Base-by-base conservation (phyloP, 2,888 invertebrate species). In the Bellardia pandia region DNA sequence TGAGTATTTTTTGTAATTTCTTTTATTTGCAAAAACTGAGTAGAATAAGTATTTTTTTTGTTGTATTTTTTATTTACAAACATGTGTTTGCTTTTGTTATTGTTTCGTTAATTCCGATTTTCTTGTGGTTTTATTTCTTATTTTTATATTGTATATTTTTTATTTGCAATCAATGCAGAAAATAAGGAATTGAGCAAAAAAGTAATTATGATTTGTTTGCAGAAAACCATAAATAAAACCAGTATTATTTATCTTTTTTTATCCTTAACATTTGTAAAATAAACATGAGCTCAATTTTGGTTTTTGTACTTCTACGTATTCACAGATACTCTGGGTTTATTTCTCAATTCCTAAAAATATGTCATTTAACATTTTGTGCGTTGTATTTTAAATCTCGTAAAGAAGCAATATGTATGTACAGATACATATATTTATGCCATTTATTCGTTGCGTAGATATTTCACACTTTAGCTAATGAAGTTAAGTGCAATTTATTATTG, bases 1-100 rank as follows among this genome's bases (percentile, higher is more conserved):
- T 48, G 62, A 69, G 58, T 30, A 48, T 60, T 60, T 74, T 6
- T 13, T 58, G n/a, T 16, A 2, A 16, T 13, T 45, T 33, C 30
- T 16, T 11, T 6, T 37, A 4, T 62, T 62, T 71, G 11, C 64
- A 30, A 51, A 74, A 66, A 68, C 23, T 62, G 45, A 45, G 40
- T 9, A 60, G n/a, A n/a, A 30, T 58, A 16, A 45, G n/a, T 11
- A 2, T 14, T 51, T 40, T 77, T 60, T 14, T 33, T 33, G 30
- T 30, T 30, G 23, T 9, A 56, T 33, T 75, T 68, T 40, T n/a
- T 56, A 37, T 75, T n/a, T 56, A 16, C 62, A 69, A 56, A 69
- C 78, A 79, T 79, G 69, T 69, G 69, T 60, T 69, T 75, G 45
- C 68, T 56, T 77, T 23, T 68, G 14, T 72, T 53, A 16, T 64